These are phyloP conservation scores for Chelonus formosanus DNA, from an alignment of 2,888 invertebrate species.

Conservation along the genomic window DNA sequence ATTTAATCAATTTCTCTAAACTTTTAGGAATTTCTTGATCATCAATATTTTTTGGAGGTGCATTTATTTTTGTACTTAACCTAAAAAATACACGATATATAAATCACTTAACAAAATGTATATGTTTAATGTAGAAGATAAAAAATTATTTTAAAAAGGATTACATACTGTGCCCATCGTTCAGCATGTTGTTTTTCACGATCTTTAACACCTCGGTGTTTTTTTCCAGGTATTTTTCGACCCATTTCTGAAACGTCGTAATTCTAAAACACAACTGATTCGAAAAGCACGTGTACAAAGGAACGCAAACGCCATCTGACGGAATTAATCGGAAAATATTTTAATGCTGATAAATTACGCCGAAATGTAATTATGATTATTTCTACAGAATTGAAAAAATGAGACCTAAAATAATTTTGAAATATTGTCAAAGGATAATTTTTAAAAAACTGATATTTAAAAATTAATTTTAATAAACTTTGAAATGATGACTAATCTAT, in stretches of 20 bases:
- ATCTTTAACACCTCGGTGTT: slow-evolving; percentile 81
- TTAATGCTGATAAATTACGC: too few species aligned
- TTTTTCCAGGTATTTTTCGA: slow-evolving; percentile 83
- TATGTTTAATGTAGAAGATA: background rate
- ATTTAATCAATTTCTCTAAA: slow-evolving; percentile 72
- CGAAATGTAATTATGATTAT: too few species aligned
- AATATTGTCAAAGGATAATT: too few species aligned
- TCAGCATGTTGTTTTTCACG: slow-evolving; percentile 76
- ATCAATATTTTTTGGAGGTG: slow-evolving; percentile 76
- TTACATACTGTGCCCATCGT: slow-evolving; percentile 71
- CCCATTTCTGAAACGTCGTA: slow-evolving; percentile 67
- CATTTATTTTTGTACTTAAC: slow-evolving; percentile 77
- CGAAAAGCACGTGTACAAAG: background rate
- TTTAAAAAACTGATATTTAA: too few species aligned
- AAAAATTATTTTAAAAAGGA: slow-evolving; percentile 16
- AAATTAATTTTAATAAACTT: too few species aligned
- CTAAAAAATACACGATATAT: slow-evolving; percentile 64
- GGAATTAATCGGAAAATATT: too few species aligned
- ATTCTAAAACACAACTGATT: background rate
- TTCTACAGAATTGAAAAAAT: too few species aligned
- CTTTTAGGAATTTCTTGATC: slow-evolving; percentile 80
- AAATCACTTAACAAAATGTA: background rate
- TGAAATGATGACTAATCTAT: too few species aligned
- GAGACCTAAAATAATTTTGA: too few species aligned
- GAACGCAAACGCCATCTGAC: too few species aligned